phyloP scores from a whole-genome alignment of 2,888 invertebrate genomes.

The Ganaspis brasiliensis region DNA sequence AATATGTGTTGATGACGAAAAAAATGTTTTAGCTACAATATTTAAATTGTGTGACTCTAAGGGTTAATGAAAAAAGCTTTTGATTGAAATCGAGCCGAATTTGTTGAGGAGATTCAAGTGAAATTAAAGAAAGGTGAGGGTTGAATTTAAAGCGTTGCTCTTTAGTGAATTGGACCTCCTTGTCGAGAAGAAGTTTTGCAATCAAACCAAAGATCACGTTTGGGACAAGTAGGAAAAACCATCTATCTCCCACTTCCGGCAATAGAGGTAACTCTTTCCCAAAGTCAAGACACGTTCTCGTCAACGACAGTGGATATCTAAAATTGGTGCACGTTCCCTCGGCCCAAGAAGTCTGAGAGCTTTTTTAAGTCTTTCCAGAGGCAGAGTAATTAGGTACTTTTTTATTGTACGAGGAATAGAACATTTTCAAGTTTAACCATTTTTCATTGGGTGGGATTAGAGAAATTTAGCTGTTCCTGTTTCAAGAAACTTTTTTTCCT shows the following conservation, averaged over 20 bases:
- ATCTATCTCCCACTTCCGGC: slow-evolving; percentile 29
- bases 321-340: slow-evolving; percentile 31
- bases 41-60: no score
- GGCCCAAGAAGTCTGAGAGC: slow-evolving; percentile 22
- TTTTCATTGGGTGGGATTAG: not conserved
- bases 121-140: not conserved
- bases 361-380: slow-evolving; percentile 25
- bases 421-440: not conserved
- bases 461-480: no score
- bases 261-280: slow-evolving; percentile 19
- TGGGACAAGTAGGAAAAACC: slow-evolving; percentile 12
- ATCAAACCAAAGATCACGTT: slow-evolving; percentile 37
- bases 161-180: not conserved
- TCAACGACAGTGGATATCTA: slow-evolving; percentile 34
- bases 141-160: slow-evolving; percentile 5
- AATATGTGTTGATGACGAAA: no score
- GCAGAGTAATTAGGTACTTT: slow-evolving; percentile 26
- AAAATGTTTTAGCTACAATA: no score
- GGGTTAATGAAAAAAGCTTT: not conserved
- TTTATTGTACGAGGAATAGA: slow-evolving; percentile 17
- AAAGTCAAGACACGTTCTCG: slow-evolving; percentile 30
- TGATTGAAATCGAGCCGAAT: not conserved
- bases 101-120: not conserved
- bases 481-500: no score
- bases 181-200: slow-evolving; percentile 17